A percentile compares a stretch with the other conserved stretches of the same genome.
Conservation (phyloP, 2,888 invertebrate genomes). For the Micoletzkya japonica region DNA sequence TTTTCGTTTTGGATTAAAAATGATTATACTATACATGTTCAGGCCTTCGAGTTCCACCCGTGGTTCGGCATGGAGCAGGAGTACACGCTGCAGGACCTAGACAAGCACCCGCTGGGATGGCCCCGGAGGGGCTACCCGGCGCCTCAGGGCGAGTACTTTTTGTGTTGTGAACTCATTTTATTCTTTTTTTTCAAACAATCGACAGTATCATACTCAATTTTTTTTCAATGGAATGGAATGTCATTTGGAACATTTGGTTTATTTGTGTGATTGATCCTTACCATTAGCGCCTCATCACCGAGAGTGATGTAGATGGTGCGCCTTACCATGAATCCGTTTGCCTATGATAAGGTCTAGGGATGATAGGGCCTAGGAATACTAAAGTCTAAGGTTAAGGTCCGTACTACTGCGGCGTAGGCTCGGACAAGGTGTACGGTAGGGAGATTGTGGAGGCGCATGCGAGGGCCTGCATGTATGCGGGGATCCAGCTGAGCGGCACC, state of each 20-base stretch:
- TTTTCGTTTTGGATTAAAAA: background rate
- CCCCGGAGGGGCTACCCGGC: constrained; percentile 40
- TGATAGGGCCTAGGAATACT: constrained; percentile 3
- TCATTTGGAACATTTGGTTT: no score
- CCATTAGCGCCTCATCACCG: no score
- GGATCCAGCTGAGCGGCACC: constrained; percentile 85
- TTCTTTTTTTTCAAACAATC: no score
- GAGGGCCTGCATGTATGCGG: constrained; percentile 79
- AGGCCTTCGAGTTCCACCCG: constrained; percentile 37
- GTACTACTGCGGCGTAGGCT: constrained; percentile 95
- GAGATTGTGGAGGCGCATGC: constrained; percentile 95
- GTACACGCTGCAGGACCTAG: constrained; percentile 67
- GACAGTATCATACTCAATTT: no score
- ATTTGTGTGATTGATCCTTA: no score
- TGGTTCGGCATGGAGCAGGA: constrained; percentile 68
- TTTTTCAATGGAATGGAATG: no score
- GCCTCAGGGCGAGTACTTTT: no score
- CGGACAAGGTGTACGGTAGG: constrained; percentile 88
- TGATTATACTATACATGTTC: background rate
- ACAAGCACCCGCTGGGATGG: constrained; percentile 58
- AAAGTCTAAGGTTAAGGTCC: constrained; percentile 72
- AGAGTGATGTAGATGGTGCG: no score
- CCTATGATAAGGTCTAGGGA: no score
- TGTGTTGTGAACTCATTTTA: no score
- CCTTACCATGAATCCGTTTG: no score